A percentile compares a stretch with the other conserved stretches of the same genome.
phyloP scores from a whole-genome alignment of 2,113 vertebrate species.

The Malaclemys terrapin region DNA sequence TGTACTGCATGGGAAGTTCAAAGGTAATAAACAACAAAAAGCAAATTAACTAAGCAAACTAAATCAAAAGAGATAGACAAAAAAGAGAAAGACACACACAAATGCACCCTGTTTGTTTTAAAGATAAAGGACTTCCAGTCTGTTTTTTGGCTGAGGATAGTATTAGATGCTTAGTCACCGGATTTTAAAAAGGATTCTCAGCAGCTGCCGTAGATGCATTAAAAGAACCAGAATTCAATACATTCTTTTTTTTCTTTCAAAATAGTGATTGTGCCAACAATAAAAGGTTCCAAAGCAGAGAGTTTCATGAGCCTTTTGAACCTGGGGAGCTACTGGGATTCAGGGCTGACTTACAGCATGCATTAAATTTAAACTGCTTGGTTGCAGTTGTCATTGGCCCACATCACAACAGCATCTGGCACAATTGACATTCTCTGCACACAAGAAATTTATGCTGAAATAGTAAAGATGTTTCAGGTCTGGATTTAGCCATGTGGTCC shows the following conservation, averaged over 20 bases:
- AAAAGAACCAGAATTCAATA: neutral
- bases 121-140: neutral
- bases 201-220: neutral
- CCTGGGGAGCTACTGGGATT: neutral
- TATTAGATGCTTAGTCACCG: neutral
- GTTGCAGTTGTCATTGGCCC: neutral
- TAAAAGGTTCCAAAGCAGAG: neutral
- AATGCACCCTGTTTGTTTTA: neutral
- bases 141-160: conserved; percentile 25
- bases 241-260: conserved; percentile 6
- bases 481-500: neutral
- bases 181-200: conserved; percentile 1
- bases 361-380: neutral
- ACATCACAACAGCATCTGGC: neutral
- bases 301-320: neutral
- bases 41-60: conserved; percentile 24
- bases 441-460: neutral
- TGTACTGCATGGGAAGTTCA: neutral
- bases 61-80: conserved; percentile 15
- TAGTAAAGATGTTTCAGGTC: fast-evolving
- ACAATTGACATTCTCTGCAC: neutral
- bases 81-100: neutral
- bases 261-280: neutral
- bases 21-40: neutral
- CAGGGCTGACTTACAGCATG: neutral